A percentile compares a stretch with the other conserved stretches of the same genome.
Conservation (phyloP, 2,113 vertebrate genomes). For the Gallinago jamesoni region DNA sequence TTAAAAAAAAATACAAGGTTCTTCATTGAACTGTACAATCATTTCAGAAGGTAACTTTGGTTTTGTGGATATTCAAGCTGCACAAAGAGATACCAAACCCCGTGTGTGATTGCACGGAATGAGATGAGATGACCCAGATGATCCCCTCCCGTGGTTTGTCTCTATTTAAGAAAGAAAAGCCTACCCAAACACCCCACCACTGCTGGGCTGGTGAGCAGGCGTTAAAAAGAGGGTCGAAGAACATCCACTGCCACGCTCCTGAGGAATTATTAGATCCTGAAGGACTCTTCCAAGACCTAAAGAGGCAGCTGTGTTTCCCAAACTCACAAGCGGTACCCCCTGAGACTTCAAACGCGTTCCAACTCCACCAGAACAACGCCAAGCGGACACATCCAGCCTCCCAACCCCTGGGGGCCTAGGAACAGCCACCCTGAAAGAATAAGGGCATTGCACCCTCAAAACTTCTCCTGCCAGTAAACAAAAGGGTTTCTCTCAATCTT, state of each 20-base stretch:
- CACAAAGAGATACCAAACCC: background rate
- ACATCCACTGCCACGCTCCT: background rate
- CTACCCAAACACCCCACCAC: background rate
- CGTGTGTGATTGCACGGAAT: background rate
- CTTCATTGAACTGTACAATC: background rate
- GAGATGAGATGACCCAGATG: background rate
- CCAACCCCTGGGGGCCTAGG: rapidly evolving
- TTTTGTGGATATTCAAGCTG: background rate
- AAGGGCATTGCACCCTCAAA: background rate
- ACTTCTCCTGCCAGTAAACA: background rate
- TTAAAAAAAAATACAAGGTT: background rate
- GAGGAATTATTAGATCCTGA: background rate
- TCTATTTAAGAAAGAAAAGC: background rate
- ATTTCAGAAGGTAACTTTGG: background rate
- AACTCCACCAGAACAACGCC: background rate
- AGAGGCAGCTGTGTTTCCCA: background rate
- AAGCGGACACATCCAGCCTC: rapidly evolving
- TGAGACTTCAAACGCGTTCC: rapidly evolving
- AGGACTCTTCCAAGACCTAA: background rate
- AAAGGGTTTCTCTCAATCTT: background rate
- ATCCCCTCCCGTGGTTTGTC: background rate
- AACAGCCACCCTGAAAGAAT: background rate
- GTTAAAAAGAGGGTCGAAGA: background rate
- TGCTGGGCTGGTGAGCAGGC: background rate
- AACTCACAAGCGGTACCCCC: rapidly evolving